Base-by-base conservation (phyloP, 2,113 vertebrate species). In the Castor canadensis region DNA sequence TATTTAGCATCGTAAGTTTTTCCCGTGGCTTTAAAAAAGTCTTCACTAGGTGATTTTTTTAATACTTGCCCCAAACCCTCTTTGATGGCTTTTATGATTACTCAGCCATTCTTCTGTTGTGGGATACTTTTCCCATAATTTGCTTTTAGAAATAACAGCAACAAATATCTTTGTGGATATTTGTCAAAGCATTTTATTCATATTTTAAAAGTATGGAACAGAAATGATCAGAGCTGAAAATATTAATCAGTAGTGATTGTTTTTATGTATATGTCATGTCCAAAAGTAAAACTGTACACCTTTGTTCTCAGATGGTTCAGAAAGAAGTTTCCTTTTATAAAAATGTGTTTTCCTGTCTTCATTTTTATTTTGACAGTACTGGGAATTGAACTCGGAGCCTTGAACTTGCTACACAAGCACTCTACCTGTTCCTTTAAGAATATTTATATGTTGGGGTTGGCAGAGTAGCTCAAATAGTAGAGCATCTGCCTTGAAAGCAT, bases 181-280 rank as follows among this genome's bases (percentile, higher is more conserved):
- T 62, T 47, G 67, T 56, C 47, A 28, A 40, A 96, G 26, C 69
- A 67, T 82, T 82, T 89, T 92, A 69, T 95, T 92, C 87, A 26
- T 95, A 77, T 64, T 94, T 95, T 91, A 64, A 52, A 92, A 71
- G 56, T 91, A 69, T 72, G 62, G 40, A 92, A 67, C 93, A 40
- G 93, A 62, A 95, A 93, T 89, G 15, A 88, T 73, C 62, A 52
- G 82, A 83, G 69, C 79, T 87, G 69, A 95, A 92, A 89, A 47
- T 92, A 93, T 80, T 91, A 92, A 72, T 92, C 69, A 87, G 49
- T 67, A 69, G 72, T 54, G 49, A 87, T 87, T 95, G 47, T 95
- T 89, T 87, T 80, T 84, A 84, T 79, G 45, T 30, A 24, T 69
- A 13, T 49, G 20, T 72, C 47, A 81, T 38, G 20, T 69, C 69